Evolutionary conservation across 30 jellyfish, hydroid and myxozoan species (phyloP).

Genomic region (Mastigias papua): DNA sequence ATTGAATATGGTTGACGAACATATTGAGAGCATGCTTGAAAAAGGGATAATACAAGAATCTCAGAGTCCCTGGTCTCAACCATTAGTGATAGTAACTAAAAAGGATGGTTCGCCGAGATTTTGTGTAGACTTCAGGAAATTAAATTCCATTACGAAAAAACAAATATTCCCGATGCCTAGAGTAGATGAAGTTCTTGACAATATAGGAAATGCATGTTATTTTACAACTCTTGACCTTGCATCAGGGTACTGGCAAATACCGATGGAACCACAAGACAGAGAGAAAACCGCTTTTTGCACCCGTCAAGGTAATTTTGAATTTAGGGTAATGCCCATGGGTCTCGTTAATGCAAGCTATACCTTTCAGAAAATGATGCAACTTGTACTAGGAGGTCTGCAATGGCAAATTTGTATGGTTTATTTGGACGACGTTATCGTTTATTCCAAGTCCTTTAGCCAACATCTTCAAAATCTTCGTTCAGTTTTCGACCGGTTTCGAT

Average conservation of each 20-base stretch:
- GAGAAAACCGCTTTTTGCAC: conserved; percentile 62
- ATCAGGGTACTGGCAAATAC: conserved; percentile 73
- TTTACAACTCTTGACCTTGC: conserved; percentile 72
- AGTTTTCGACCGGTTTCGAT: conserved; percentile 52
- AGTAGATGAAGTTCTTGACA: conserved; percentile 48
- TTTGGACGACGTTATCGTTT: conserved; percentile 70
- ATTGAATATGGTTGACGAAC: conserved; percentile 31
- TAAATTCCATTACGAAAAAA: conserved; percentile 41
- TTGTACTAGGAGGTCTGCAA: conserved; percentile 54
- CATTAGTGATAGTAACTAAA: conserved; percentile 42
- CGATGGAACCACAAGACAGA: conserved; percentile 30
- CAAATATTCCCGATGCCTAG: conserved; percentile 70
- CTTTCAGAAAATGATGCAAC: conserved; percentile 62
- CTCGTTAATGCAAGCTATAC: conserved; percentile 52
- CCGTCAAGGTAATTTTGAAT: conserved; percentile 45
- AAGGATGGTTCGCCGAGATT: conserved; percentile 43
- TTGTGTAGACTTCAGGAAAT: conserved; percentile 37
- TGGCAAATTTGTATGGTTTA: conserved; percentile 67
- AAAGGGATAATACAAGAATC: conserved; percentile 30
- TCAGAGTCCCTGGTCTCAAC: conserved; percentile 44
- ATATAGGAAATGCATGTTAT: conserved; percentile 48
- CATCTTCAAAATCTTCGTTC: conserved; percentile 39
- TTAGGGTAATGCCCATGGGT: conserved; percentile 65
- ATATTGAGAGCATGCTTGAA: conserved; percentile 31
- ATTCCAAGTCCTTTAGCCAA: conserved; percentile 27